phyloP scores from a whole-genome alignment of 2,888 invertebrate species.

The Heterodera filipjevi region DNA sequence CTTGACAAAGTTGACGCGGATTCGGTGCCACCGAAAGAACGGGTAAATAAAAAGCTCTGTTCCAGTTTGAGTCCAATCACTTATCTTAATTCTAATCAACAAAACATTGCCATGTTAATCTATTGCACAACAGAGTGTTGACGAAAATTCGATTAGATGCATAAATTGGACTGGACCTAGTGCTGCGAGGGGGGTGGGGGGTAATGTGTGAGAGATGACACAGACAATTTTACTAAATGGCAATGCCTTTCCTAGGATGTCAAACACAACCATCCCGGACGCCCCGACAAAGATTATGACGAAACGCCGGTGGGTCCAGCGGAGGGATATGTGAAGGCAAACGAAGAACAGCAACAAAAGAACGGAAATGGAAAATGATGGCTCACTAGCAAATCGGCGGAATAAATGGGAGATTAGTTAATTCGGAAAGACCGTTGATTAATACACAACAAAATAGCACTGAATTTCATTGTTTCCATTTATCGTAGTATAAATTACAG shows the following conservation, averaged over 20 bases:
- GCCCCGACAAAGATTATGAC: slow-evolving; percentile 53
- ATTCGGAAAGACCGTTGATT: too few species aligned
- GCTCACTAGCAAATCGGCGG: not conserved
- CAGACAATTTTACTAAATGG: slow-evolving; percentile 36
- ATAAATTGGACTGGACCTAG: too few species aligned
- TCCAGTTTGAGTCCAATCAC: not conserved
- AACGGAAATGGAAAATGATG: not conserved
- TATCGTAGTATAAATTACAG: too few species aligned
- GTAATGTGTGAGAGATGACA: not conserved
- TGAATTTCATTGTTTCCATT: too few species aligned
- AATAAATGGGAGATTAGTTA: not conserved
- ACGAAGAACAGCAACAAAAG: slow-evolving; percentile 26
- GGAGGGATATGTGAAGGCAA: slow-evolving; percentile 36
- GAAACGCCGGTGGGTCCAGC: slow-evolving; percentile 58
- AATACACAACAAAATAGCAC: too few species aligned
- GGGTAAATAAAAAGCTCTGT: slow-evolving; percentile 37
- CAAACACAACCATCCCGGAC: slow-evolving; percentile 49
- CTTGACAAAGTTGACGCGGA: slow-evolving; percentile 53
- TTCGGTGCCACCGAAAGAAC: slow-evolving; percentile 50
- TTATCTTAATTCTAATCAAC: too few species aligned
- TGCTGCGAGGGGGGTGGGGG: too few species aligned
- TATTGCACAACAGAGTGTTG: too few species aligned
- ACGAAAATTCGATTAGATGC: too few species aligned
- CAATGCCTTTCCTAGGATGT: slow-evolving; percentile 30
- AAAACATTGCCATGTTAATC: too few species aligned